Evolutionary conservation across 2,113 vertebrate species (phyloP), one percentile per base, ranked within the genome.

Genomic region (Epinephelus fuscoguttatus): DNA sequence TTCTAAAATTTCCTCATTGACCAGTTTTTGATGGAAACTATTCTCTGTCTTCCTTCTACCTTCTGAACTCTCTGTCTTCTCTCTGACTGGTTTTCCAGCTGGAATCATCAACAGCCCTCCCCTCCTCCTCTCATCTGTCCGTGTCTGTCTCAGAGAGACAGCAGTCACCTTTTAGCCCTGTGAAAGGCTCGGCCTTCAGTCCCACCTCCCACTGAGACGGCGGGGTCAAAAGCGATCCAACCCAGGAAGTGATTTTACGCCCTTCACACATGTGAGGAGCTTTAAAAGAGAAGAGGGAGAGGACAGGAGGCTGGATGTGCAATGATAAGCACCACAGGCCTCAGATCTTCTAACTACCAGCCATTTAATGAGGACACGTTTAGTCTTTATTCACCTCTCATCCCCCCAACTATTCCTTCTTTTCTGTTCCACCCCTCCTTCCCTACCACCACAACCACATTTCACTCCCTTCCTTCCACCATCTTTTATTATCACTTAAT

Each of bases 31-130:
- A 69, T 23, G 10, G 8, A 21, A 6, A 40, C 25, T 15, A 6
- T 71, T 64, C 18, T 59, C 15, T 68, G 25, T 47, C 11, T 37
- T 67, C 10, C 15, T 9, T 80, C 50, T 23, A 1, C 47, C 27
- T 64, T n/a, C 18, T 81, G 53, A 60, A 66, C 50, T 78, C 49
- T 50, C 6, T 0, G 60, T 70, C 71, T 42, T 57, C 64, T 62
- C 45, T 61, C 77, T 92, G 89, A 93, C 85, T 78, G 68, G 50
- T 92, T 93, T 90, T 81, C 90, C 91, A 94, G 81, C 90, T 94
- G 92, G 90, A 63, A 47, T 61, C 49, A 27, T 84, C 82, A 78
- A 23, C 78, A 53, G 25, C 73, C 88, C 53, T 60, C 73, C 52
- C 42, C 17, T 5, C 45, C 85, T 73, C 70, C 53, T 79, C 84